These are phyloP conservation scores for Atrina japonica DNA, from an alignment of 2,888 invertebrate genomes.

Conservation along the genomic window DNA sequence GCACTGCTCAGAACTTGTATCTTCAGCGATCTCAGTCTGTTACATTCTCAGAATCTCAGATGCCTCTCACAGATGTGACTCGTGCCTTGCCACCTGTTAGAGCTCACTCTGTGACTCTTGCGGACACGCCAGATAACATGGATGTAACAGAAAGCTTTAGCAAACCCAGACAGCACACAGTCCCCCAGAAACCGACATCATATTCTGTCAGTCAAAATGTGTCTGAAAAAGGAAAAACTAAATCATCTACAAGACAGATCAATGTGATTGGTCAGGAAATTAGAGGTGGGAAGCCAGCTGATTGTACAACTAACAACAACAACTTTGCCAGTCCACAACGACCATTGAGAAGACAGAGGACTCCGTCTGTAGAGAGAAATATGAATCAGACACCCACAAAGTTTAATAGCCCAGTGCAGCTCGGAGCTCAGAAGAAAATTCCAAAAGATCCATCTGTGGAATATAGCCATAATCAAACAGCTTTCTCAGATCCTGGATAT, in stretches of 20 bases:
- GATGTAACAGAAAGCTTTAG: not conserved
- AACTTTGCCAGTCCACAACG: slow-evolving; percentile 41
- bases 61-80: not conserved
- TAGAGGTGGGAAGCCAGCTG: too few relatives aligned
- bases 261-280: not conserved
- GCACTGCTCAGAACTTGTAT: not conserved
- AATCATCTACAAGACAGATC: not conserved
- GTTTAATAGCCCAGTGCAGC: not conserved
- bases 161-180: not conserved
- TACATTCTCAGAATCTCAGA: slow-evolving; percentile 3
- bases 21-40: slow-evolving; percentile 23
- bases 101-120: too few relatives aligned
- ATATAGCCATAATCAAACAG: slow-evolving; percentile 43
- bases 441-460: slow-evolving; percentile 49
- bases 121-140: too few relatives aligned
- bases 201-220: not conserved
- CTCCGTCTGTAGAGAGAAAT: slow-evolving; percentile 43
- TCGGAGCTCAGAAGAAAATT: slow-evolving; percentile 15
- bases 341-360: slow-evolving; percentile 41
- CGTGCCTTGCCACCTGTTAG: not conserved
- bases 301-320: too few relatives aligned
- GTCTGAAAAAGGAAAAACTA: not conserved
- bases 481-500: slow-evolving; percentile 67
- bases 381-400: slow-evolving; percentile 13
- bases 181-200: not conserved